Conservation (phyloP, 1,140 invertebrate genomes). For the Pentalonia nigronervosa region DNA sequence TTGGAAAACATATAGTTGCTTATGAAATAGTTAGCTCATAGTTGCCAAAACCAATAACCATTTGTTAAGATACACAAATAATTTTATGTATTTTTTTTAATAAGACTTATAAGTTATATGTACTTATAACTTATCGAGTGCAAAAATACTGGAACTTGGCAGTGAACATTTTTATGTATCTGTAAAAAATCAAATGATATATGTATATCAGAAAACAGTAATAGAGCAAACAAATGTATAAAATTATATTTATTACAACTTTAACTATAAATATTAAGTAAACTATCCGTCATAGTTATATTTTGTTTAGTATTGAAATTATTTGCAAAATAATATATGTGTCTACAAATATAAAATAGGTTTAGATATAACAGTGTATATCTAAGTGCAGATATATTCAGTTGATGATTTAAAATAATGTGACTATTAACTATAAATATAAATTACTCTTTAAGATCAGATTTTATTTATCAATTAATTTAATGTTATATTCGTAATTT, state of each 20-base stretch:
- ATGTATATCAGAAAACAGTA: neutral
- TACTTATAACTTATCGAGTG: slow-evolving; percentile 12
- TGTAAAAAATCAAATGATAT: neutral
- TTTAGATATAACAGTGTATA: neutral
- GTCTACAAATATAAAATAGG: neutral
- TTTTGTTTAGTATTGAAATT: neutral
- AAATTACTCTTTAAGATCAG: neutral
- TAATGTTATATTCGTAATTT: no score
- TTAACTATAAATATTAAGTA: slow-evolving; percentile 6
- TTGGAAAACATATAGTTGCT: neutral
- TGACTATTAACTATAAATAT: neutral
- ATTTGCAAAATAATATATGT: neutral
- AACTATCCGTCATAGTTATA: neutral
- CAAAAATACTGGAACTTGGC: neutral
- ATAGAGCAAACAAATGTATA: neutral
- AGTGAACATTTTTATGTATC: slow-evolving; percentile 3
- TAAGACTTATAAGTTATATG: neutral
- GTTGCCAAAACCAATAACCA: slow-evolving; percentile 32
- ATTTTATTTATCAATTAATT: neutral
- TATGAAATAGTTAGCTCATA: neutral
- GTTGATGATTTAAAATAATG: neutral
- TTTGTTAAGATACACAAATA: neutral
- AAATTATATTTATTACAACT: neutral
- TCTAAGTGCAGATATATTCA: neutral
- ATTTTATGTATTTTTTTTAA: neutral